Percentiles rank a stretch among this genome's conserved stretches.
Conservation (phyloP, 1,140 invertebrate species). For the Proctacanthus coquilletti region DNA sequence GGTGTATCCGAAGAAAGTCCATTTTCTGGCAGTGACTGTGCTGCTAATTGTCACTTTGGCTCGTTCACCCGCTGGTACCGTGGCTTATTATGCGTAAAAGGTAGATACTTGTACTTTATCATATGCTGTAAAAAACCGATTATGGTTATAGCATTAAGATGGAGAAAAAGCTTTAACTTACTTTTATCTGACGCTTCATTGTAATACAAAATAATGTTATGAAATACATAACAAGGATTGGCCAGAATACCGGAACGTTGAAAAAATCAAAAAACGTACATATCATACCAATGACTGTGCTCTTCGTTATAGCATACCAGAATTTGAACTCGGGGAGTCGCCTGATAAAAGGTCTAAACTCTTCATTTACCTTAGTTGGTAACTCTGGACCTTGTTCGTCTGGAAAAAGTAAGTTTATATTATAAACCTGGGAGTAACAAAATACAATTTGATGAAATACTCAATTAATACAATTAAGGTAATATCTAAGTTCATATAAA, state of each 20-base stretch:
- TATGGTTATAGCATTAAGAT: constrained; percentile 5
- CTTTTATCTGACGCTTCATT: constrained; percentile 99
- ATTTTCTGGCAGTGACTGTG: constrained; percentile 26
- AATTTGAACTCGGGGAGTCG: constrained; percentile 99
- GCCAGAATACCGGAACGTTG: constrained; percentile 99
- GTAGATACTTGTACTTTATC: constrained; percentile 98
- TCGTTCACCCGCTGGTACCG: constrained; percentile 60
- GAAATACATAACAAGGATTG: constrained; percentile 99
- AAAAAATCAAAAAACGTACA: constrained; percentile 97
- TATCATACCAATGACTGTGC: constrained; percentile 76
- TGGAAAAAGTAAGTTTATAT: constrained; percentile 7
- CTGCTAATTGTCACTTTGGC: constrained; percentile 34
- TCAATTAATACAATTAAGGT: too few relatives aligned
- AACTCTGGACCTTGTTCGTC: constrained; percentile 79
- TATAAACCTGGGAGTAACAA: too few relatives aligned
- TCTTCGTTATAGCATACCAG: constrained; percentile 95
- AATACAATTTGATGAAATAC: too few relatives aligned
- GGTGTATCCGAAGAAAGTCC: constrained; percentile 10
- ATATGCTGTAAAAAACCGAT: constrained; percentile 73
- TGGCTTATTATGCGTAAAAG: constrained; percentile 95
- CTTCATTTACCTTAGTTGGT: constrained; percentile 88
- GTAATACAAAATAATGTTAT: constrained; percentile 96
- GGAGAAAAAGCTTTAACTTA: constrained; percentile 31
- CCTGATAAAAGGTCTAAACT: constrained; percentile 96
- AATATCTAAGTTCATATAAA: too few relatives aligned